A percentile compares a stretch with the other conserved stretches of the same genome.
Evolutionary conservation across 2,888 invertebrate genomes (phyloP).

Genomic region (Diogma glabrata): DNA sequence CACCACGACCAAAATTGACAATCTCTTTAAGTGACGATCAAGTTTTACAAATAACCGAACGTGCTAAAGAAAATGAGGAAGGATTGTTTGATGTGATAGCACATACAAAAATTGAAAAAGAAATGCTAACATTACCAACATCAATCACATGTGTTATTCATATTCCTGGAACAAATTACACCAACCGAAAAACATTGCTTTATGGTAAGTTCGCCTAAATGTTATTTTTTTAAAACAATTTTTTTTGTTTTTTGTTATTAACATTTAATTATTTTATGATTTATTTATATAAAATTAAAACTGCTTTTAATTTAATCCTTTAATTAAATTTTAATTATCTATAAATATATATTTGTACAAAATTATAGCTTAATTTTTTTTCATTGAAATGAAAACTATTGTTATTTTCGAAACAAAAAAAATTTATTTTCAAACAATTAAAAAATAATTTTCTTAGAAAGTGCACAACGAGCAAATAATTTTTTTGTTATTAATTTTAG

Average conservation of each 20-base stretch:
- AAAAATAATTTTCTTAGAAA: constrained; percentile 5
- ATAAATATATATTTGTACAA: background rate
- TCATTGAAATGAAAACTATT: too few relatives aligned
- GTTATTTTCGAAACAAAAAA: background rate
- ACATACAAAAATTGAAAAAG: background rate
- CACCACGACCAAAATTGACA: constrained; percentile 5
- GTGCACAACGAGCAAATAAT: constrained; percentile 9
- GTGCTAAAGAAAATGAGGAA: background rate
- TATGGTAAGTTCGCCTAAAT: background rate
- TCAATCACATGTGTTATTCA: constrained; percentile 3
- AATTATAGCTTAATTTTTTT: background rate
- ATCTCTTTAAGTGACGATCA: constrained; percentile 1
- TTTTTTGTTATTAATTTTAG: constrained; percentile 4
- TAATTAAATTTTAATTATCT: constrained; percentile 1
- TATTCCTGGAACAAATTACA: background rate
- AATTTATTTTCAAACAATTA: background rate
- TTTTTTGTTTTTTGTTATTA: too few relatives aligned
- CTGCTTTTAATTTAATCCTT: background rate
- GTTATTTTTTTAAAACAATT: background rate
- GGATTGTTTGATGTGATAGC: background rate
- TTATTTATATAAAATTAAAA: constrained; percentile 3
- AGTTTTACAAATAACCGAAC: background rate
- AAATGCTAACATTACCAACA: background rate
- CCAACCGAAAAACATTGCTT: background rate
- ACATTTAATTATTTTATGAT: background rate